Percentiles rank a stretch among this genome's conserved stretches.
Conservation (phyloP, 2,888 invertebrate species). For the Drosophila multiciliata region DNA sequence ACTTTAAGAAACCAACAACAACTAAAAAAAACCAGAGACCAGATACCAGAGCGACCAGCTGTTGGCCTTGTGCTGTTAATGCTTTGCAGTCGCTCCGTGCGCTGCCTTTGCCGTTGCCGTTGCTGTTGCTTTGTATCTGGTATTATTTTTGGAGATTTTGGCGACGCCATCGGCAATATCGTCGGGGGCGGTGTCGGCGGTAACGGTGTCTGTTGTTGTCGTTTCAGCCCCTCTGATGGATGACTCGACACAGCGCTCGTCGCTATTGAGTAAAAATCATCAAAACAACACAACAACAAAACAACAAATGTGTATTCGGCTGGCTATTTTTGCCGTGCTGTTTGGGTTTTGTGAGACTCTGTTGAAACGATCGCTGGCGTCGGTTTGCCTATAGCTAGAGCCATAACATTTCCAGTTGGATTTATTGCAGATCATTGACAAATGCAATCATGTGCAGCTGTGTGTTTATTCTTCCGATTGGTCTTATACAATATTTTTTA, state of each 20-base stretch:
- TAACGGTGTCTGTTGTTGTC: slow-evolving; percentile 44
- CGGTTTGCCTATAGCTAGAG: slow-evolving; percentile 3
- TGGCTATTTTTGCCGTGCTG: slow-evolving; percentile 46
- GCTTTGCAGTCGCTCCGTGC: slow-evolving; percentile 43
- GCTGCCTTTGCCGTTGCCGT: slow-evolving; percentile 9
- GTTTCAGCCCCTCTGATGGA: slow-evolving; percentile 53
- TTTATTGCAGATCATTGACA: slow-evolving; percentile 30
- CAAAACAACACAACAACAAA: slow-evolving; percentile 44
- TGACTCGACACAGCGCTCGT: slow-evolving; percentile 49
- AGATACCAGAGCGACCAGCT: slow-evolving; percentile 58
- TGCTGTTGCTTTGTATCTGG: slow-evolving; percentile 51
- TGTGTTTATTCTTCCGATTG: slow-evolving; percentile 8
- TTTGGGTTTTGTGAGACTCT: slow-evolving; percentile 24
- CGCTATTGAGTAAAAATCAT: slow-evolving; percentile 35
- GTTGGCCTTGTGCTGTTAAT: slow-evolving; percentile 67
- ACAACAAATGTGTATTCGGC: slow-evolving; percentile 29
- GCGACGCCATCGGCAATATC: slow-evolving; percentile 21
- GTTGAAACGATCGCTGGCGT: slow-evolving; percentile 38
- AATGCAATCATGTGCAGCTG: slow-evolving; percentile 44
- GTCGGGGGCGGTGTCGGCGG: slow-evolving; percentile 7
- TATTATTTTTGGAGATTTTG: slow-evolving; percentile 65
- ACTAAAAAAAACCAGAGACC: slow-evolving; percentile 25
- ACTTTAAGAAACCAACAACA: slow-evolving; percentile 36
- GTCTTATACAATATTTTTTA: neutral
- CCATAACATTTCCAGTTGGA: slow-evolving; percentile 46